phyloP scores from a whole-genome alignment of 2,888 invertebrate genomes.

The Cosmia pyralina region DNA sequence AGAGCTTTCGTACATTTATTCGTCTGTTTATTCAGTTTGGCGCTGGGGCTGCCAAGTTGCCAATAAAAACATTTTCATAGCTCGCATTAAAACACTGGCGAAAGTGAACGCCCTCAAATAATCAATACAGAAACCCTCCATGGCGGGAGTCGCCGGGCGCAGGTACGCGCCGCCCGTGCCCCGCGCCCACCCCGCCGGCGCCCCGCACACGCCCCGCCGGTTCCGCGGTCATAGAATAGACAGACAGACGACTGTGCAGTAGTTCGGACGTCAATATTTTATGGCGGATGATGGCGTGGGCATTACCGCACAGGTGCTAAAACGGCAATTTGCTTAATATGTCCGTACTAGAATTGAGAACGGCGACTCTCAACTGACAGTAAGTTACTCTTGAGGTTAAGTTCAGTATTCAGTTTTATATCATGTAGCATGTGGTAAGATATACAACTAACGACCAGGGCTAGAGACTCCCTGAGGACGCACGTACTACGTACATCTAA shows the following conservation, averaged over 20 bases:
- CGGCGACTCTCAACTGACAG: slow-evolving; percentile 26
- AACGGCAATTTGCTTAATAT: slow-evolving; percentile 45
- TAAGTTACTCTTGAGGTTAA: slow-evolving; percentile 33
- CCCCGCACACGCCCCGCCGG: slow-evolving; percentile 67
- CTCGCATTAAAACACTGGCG: slow-evolving; percentile 89
- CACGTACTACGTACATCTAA: slow-evolving; percentile 24
- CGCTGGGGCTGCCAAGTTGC: slow-evolving; percentile 79
- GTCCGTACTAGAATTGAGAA: slow-evolving; percentile 41
- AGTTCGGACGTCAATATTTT: slow-evolving; percentile 68
- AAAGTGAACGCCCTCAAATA: slow-evolving; percentile 86
- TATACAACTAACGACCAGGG: slow-evolving; percentile 41
- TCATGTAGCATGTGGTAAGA: slow-evolving; percentile 43
- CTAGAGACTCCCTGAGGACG: slow-evolving; percentile 37
- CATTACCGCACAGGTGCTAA: slow-evolving; percentile 59
- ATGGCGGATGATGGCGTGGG: slow-evolving; percentile 55
- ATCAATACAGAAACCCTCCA: slow-evolving; percentile 76
- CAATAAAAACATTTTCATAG: slow-evolving; percentile 89
- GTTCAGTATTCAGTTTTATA: slow-evolving; percentile 43
- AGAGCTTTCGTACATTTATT: slow-evolving; percentile 77
- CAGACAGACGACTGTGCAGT: slow-evolving; percentile 68
- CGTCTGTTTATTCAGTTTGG: slow-evolving; percentile 79
- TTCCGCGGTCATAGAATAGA: slow-evolving; percentile 77
- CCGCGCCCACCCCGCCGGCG: slow-evolving; percentile 68
- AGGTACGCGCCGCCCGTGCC: slow-evolving; percentile 79
- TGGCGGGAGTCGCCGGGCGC: slow-evolving; percentile 79